Base-by-base conservation (phyloP, 2,113 vertebrate genomes). In the Pogonocichla stellata region DNA sequence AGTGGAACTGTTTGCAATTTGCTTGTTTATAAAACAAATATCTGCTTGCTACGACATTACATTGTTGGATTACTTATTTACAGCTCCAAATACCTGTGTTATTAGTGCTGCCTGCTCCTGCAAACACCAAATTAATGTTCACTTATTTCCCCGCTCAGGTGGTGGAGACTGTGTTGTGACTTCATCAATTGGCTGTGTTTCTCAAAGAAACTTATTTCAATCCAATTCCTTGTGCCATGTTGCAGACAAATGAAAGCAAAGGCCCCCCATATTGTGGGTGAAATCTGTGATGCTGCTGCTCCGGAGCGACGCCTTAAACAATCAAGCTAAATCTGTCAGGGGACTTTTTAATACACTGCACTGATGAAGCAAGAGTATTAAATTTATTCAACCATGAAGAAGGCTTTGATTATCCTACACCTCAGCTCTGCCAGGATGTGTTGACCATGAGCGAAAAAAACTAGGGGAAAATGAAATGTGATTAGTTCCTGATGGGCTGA, bases 401-500 rank as follows among this genome's bases (percentile, higher is more conserved):
- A 95, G 95, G 86, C 75, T 98, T 98, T 98, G 98, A 98, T 98
- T 98, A 97, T 96, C 93, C 89, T 48, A 95, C 86, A 98, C 94
- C 95, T 98, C 96, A 92, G 96, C 93, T 90, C 28, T 65, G 97
- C 94, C 73, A 58, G 83, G 71, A 65, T 95, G 86, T 96, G 94
- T 93, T 98, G 98, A 97, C 97, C 97, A 96, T 5, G 69, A 95
- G 87, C 33, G 79, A 96, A 96, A 88, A 94, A 94, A 93, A 95
- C 5, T 0, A 83, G 72, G 80, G 92, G 90, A 97, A 97, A 98
- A 97, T 97, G 90, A 97, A 98, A 97, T 97, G 95, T 97, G 95
- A 98, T 98, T 98, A 98, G 95, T 83, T 97, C 92, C 87, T 97
- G 95, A 98, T 97, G 95, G 96, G 92, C 43, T 96, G 83, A 98